These are phyloP conservation scores for Adela reaumurella DNA, from an alignment of 2,888 invertebrate genomes.

Conservation along the genomic window DNA sequence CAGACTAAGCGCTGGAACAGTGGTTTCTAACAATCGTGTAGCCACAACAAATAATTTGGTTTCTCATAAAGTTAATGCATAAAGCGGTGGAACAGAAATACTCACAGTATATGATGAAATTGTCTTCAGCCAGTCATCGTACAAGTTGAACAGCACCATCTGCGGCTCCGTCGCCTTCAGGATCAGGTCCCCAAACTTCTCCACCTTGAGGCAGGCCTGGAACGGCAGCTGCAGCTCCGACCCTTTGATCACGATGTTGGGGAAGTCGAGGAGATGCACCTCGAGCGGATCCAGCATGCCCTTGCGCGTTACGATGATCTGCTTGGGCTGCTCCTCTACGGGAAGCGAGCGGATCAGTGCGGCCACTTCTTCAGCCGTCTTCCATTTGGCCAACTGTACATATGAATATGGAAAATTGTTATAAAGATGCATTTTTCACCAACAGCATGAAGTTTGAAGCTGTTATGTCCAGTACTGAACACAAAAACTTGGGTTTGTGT, in stretches of 20 bases:
- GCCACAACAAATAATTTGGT: too few species aligned
- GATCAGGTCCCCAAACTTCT: constrained; percentile 99
- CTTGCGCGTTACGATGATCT: constrained; percentile 98
- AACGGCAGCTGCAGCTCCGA: constrained; percentile 97
- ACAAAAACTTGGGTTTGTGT: too few species aligned
- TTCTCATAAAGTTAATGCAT: too few species aligned
- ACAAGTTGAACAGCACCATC: constrained; percentile 99
- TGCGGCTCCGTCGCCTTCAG: constrained; percentile 99
- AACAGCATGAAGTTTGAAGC: too few species aligned
- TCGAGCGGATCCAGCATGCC: constrained; percentile 98
- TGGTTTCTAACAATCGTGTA: too few species aligned
- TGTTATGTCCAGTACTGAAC: too few species aligned
- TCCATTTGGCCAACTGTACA: constrained; percentile 98
- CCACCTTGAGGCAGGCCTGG: constrained; percentile 97
- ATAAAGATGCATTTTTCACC: too few species aligned
- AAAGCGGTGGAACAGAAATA: constrained; percentile 8
- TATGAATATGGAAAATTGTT: too few species aligned
- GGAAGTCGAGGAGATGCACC: constrained; percentile 99
- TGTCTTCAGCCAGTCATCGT: constrained; percentile 99
- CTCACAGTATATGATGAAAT: constrained; percentile 95
- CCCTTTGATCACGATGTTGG: constrained; percentile 99
- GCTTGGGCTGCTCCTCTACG: constrained; percentile 99
- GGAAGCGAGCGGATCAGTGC: constrained; percentile 97
- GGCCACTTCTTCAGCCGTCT: constrained; percentile 99
- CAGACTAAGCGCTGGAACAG: too few species aligned